Percentiles rank a stretch among this genome's conserved stretches.
Conservation (phyloP, 2,888 invertebrate species). For the Cremastobaeus sp. region DNA sequence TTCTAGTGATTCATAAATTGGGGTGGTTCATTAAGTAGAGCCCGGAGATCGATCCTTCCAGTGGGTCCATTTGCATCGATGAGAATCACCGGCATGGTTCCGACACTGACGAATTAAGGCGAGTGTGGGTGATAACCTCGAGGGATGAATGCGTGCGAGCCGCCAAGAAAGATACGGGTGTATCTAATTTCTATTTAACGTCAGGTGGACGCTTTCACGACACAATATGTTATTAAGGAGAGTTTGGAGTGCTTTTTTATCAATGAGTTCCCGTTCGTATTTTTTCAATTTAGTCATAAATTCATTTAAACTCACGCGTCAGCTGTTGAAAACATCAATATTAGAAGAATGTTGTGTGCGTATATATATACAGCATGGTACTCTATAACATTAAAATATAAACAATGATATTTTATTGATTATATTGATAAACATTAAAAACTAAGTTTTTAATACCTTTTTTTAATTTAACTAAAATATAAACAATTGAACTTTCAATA, state of each 20-base stretch:
- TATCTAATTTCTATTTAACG: slow-evolving; percentile 58
- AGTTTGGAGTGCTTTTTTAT: slow-evolving; percentile 6
- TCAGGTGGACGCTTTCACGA: slow-evolving; percentile 73
- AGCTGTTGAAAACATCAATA: no score
- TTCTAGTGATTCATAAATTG: slow-evolving; percentile 37
- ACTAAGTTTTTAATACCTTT: no score
- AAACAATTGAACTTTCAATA: no score
- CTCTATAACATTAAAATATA: no score
- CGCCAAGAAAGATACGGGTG: slow-evolving; percentile 36
- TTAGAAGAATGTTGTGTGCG: no score
- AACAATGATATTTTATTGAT: no score
- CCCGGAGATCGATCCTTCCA: slow-evolving; percentile 47
- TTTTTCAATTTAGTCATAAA: neutral
- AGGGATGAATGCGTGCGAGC: slow-evolving; percentile 54
- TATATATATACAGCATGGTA: no score
- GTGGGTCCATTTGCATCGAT: slow-evolving; percentile 63
- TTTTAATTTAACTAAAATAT: no score
- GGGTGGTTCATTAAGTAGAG: slow-evolving; percentile 54
- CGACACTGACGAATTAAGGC: slow-evolving; percentile 72
- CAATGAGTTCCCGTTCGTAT: neutral
- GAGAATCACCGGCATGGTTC: slow-evolving; percentile 69
- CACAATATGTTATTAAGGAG: slow-evolving; percentile 20
- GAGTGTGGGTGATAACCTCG: slow-evolving; percentile 41
- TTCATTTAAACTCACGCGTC: no score
- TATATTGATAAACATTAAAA: no score